Base-by-base conservation (phyloP, 2,888 invertebrate genomes). In the Nomada ferruginata region DNA sequence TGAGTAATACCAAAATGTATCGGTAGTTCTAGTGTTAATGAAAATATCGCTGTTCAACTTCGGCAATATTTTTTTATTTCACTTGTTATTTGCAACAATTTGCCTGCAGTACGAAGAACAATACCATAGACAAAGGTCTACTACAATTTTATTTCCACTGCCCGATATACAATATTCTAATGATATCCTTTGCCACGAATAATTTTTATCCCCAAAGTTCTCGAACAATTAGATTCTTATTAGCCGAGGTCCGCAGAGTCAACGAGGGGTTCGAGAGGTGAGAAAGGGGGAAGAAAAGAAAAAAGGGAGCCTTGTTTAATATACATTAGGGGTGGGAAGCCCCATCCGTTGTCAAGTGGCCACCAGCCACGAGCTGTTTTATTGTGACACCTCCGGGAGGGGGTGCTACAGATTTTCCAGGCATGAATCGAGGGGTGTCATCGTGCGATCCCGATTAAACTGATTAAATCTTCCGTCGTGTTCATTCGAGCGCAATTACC, bases 401-500 rank as follows among this genome's bases (percentile, higher is more conserved):
- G 87, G 87, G 87, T 85, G 86, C 70, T 82, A 64, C 66, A 75
- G 81, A 85, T 88, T 89, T 87, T 86, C 85, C 83, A 83, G 76
- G 80, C 76, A 83, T 75, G 85, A 81, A 78, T 76, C 84, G 65
- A 7, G 53, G 87, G 42, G 87, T 89, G 83, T 90, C 89, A 85
- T 89, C 89, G 71, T 75, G 59, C 80, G 61, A 84, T 83, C 76
- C 84, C 82, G 88, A 88, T 88, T 84, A 85, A 85, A 85, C 36
- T 75, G 85, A 89, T 90, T 84, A 78, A 79, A 89, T 89, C 89
- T 69, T 13, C 64, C 77, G 72, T 84, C 57, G 57, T 26, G 90
- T 82, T 91, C 92, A 87, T 91, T 91, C 88, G 87, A 91, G 89
- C 90, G 88, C 86, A 86, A 91, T 92, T 92, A 92, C 88, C 73